Conservation (phyloP, 1,140 invertebrate species). For the Bombus soroeensis region DNA sequence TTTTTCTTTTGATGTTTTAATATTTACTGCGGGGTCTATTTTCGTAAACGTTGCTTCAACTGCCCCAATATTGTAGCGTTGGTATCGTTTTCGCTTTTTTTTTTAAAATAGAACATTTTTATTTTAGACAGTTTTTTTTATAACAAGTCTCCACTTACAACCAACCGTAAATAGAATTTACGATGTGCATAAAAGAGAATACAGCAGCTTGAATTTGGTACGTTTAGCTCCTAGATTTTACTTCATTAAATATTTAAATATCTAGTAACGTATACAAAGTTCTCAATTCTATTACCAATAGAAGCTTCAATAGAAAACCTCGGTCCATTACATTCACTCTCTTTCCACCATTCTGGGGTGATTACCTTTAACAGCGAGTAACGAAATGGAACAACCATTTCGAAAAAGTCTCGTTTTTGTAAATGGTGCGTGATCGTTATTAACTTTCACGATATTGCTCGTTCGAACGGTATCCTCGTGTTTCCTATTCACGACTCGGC, state of each 20-base stretch:
- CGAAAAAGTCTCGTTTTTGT: conserved; percentile 4
- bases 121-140: not conserved
- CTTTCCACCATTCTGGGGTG: not conserved
- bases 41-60: not conserved
- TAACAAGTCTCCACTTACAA: too few species aligned
- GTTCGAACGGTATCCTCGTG: not conserved
- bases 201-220: not conserved
- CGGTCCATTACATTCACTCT: not conserved
- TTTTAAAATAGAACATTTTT: not conserved
- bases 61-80: not conserved
- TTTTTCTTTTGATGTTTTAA: not conserved
- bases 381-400: conserved; percentile 12
- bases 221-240: not conserved
- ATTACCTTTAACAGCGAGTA: conserved; percentile 33
- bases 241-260: not conserved
- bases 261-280: not conserved
- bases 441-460: conserved; percentile 30
- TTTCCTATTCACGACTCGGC: not conserved
- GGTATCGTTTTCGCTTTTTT: not conserved
- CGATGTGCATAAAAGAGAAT: too few species aligned
- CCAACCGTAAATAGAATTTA: not conserved
- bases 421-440: conserved; percentile 22
- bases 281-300: not conserved
- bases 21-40: not conserved
- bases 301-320: not conserved